Evolutionary conservation across 2,113 vertebrate species (phyloP).

Genomic region (Rattus rattus): DNA sequence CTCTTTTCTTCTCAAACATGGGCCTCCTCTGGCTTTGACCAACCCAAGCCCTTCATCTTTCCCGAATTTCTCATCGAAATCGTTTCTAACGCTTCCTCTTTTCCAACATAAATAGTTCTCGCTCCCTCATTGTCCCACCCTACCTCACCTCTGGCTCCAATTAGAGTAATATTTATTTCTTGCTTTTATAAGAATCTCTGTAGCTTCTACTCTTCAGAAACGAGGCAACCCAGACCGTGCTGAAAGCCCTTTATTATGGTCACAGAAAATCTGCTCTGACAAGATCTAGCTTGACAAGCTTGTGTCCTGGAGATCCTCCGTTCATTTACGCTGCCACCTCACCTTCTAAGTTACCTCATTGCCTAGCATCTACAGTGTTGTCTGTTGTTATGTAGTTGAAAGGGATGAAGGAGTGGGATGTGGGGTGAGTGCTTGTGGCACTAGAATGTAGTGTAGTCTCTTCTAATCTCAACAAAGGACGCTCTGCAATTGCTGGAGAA

Average conservation of each 20-base stretch:
- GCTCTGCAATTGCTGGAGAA: conserved; percentile 39
- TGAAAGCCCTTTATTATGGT: conserved; percentile 80
- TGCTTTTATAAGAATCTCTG: conserved; percentile 76
- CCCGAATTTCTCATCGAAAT: conserved; percentile 69
- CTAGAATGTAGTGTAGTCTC: conserved; percentile 24
- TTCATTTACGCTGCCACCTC: conserved; percentile 76
- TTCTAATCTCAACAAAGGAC: conserved; percentile 54
- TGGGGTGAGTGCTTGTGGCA: conserved; percentile 32
- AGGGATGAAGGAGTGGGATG: conserved; percentile 61
- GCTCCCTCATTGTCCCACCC: conserved; percentile 72
- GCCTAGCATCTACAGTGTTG: conserved; percentile 71
- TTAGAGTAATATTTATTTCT: conserved; percentile 81
- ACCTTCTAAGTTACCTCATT: conserved; percentile 78
- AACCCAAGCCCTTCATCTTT: conserved; percentile 74
- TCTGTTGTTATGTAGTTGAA: conserved; percentile 76
- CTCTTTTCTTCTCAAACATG: conserved; percentile 75
- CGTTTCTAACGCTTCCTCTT: conserved; percentile 65
- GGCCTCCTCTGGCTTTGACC: conserved; percentile 62
- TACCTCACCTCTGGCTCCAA: conserved; percentile 81
- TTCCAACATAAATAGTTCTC: conserved; percentile 77
- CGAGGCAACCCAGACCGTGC: conserved; percentile 73
- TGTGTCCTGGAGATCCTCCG: conserved; percentile 75
- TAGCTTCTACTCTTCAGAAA: conserved; percentile 75
- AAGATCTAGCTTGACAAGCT: conserved; percentile 78
- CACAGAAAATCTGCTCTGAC: conserved; percentile 80